Conservation (phyloP, 2,888 invertebrate genomes). For the Cryptus armator region DNA sequence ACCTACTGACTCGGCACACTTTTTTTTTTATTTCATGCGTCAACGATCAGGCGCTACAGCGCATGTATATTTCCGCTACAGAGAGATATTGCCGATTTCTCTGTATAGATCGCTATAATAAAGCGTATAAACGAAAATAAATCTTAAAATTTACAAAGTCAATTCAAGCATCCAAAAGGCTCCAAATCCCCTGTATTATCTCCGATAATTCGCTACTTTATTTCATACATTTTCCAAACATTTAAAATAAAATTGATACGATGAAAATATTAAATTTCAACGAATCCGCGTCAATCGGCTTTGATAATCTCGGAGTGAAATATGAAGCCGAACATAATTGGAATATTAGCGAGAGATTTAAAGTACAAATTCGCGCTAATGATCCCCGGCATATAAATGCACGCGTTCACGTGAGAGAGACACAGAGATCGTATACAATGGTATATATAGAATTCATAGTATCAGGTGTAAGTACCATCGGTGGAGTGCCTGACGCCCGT, state of each 20-base stretch:
- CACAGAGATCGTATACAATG: not conserved
- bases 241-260: not conserved
- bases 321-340: not conserved
- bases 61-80: not conserved
- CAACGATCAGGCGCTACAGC: not conserved
- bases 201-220: not conserved
- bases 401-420: not conserved
- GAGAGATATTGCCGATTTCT: too few relatives aligned
- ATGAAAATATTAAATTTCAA: not conserved
- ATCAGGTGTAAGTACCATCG: conserved; percentile 33
- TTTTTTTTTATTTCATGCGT: not conserved
- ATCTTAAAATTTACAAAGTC: too few relatives aligned
- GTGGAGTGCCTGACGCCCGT: conserved; percentile 22
- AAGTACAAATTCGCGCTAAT: not conserved
- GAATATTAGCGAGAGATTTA: conserved; percentile 9
- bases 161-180: too few relatives aligned
- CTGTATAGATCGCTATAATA: too few relatives aligned
- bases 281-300: not conserved
- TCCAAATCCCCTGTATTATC: not conserved
- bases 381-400: not conserved
- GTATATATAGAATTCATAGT: conserved; percentile 1
- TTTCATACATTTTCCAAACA: not conserved
- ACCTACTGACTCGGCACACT: conserved; percentile 2
- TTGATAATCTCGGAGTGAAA: not conserved
- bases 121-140: too few relatives aligned